phyloP scores from a whole-genome alignment of 2,113 vertebrate genomes.

The Haliaeetus leucogaster region DNA sequence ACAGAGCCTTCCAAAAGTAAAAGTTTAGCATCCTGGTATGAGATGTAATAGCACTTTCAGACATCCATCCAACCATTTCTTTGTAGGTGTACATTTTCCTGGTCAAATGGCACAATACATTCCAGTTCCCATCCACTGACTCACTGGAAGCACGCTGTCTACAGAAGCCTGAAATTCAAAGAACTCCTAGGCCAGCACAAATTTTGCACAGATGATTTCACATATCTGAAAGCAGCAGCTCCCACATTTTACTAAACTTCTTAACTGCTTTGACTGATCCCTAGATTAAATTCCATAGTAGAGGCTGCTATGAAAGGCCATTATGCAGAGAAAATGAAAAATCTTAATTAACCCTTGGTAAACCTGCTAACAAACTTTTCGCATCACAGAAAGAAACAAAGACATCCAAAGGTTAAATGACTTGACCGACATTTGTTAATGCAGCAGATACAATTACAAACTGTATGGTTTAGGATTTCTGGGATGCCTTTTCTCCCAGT shows the following conservation, averaged over 20 bases:
- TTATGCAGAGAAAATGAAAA: not conserved
- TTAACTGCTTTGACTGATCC: not conserved
- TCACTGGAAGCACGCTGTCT: not conserved
- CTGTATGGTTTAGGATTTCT: not conserved
- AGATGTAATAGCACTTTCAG: not conserved
- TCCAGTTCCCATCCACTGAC: not conserved
- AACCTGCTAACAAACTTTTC: not conserved
- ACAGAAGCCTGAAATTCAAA: not conserved
- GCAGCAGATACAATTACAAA: not conserved
- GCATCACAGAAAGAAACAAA: not conserved
- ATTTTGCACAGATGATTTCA: constrained; percentile 20
- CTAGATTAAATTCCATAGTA: not conserved
- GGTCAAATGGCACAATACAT: not conserved
- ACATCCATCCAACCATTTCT: not conserved
- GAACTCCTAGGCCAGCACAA: not conserved
- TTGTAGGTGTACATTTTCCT: not conserved
- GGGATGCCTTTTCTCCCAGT: not conserved
- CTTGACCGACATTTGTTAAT: not conserved
- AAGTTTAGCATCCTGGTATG: not conserved
- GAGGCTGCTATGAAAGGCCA: not conserved
- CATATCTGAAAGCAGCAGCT: not conserved
- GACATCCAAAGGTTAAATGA: not conserved
- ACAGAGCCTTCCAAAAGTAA: not conserved
- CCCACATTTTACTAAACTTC: not conserved
- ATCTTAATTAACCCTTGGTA: not conserved